Percentiles rank a stretch among this genome's conserved stretches.
These are phyloP conservation scores for Caloenas nicobarica DNA, from an alignment of 2,113 vertebrate species.

Conservation along the genomic window DNA sequence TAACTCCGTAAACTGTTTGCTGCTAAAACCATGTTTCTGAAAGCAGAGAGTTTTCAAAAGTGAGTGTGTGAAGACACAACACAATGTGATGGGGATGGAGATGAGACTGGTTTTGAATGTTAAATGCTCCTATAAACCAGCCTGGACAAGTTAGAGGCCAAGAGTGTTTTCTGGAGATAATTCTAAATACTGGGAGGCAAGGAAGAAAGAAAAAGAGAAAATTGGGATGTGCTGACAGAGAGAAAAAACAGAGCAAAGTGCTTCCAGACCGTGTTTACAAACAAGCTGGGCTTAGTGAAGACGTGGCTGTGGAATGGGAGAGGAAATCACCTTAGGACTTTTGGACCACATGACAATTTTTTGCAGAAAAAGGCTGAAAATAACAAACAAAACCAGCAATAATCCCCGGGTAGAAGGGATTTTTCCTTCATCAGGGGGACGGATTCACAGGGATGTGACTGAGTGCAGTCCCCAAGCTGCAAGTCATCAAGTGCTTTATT, in stretches of 20 bases:
- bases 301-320: not conserved
- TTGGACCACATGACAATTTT: not conserved
- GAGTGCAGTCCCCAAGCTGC: not conserved
- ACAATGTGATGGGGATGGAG: fast-evolving
- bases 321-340: not conserved
- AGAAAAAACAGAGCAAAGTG: not conserved
- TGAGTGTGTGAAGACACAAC: fast-evolving
- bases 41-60: not conserved
- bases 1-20: not conserved
- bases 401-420: not conserved
- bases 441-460: not conserved
- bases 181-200: not conserved
- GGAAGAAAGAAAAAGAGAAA: not conserved
- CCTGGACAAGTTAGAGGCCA: not conserved
- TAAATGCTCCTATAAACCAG: not conserved
- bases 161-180: not conserved
- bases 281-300: not conserved
- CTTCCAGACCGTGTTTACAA: not conserved
- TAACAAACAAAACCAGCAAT: not conserved
- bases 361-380: not conserved
- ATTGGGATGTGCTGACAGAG: not conserved
- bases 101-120: not conserved
- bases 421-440: not conserved
- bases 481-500: not conserved
- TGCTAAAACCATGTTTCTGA: not conserved